Evolutionary conservation across 2,888 invertebrate species (phyloP).

Genomic region (Gortyna flavago): DNA sequence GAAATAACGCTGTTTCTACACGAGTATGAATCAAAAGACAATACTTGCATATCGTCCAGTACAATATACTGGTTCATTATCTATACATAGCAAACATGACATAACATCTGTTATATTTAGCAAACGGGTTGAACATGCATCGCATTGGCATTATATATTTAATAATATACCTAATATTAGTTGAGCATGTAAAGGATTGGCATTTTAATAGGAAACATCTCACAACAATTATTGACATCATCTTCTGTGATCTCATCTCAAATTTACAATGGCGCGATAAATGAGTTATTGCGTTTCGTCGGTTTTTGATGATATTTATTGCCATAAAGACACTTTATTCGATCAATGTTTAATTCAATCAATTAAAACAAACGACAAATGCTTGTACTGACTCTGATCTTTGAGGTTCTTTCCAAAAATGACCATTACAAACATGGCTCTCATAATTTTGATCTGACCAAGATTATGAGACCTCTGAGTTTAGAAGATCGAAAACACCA

Average conservation of each 20-base stretch:
- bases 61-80: slow-evolving; percentile 25
- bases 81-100: slow-evolving; percentile 28
- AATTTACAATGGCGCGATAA: not conserved
- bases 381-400: too few relatives aligned
- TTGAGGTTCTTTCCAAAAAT: too few relatives aligned
- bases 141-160: slow-evolving; percentile 16
- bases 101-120: slow-evolving; percentile 38
- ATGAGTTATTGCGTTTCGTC: not conserved
- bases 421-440: too few relatives aligned
- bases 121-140: slow-evolving; percentile 22
- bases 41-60: slow-evolving; percentile 24
- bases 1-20: slow-evolving; percentile 10
- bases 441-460: too few relatives aligned
- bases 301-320: slow-evolving; percentile 10
- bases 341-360: too few relatives aligned
- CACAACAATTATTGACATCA: slow-evolving; percentile 9
- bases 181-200: slow-evolving; percentile 31
- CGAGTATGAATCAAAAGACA: slow-evolving; percentile 11
- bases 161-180: too few relatives aligned
- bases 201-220: slow-evolving; percentile 34
- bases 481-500: too few relatives aligned
- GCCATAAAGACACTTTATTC: not conserved
- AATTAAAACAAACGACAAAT: too few relatives aligned
- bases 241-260: slow-evolving; percentile 11
- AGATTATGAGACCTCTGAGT: too few relatives aligned